phyloP scores from a whole-genome alignment of 2,113 vertebrate genomes.

The Bos indicus region DNA sequence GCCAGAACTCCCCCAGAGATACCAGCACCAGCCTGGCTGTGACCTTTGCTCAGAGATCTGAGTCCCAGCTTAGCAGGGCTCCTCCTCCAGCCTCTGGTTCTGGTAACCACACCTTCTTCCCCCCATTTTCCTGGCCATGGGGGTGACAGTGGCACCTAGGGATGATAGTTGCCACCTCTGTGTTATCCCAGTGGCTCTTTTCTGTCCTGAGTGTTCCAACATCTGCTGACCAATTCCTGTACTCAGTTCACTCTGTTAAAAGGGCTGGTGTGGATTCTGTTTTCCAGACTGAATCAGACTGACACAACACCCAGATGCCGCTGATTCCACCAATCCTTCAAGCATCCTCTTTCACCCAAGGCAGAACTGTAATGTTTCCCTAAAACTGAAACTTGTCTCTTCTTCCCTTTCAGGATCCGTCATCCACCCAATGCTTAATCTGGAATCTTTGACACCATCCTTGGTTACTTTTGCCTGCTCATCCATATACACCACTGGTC shows the following conservation, averaged over 20 bases:
- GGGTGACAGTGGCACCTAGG: background rate
- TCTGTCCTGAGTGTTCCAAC: background rate
- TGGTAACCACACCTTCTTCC: background rate
- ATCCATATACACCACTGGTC: accelerated
- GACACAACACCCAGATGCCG: background rate
- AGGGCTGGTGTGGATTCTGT: background rate
- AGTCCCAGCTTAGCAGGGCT: too few relatives aligned
- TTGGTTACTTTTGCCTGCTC: background rate
- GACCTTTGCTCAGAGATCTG: background rate
- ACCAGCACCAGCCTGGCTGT: background rate
- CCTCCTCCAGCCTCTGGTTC: background rate
- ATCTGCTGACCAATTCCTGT: background rate
- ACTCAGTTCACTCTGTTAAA: background rate
- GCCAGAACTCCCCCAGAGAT: background rate
- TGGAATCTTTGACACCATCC: background rate
- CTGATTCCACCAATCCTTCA: background rate
- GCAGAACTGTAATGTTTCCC: background rate
- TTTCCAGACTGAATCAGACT: background rate
- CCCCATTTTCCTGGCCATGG: background rate
- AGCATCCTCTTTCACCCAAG: background rate
- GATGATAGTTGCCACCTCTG: background rate
- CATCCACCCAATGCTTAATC: background rate
- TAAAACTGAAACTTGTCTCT: background rate
- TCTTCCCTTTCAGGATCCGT: background rate
- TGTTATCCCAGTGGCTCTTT: background rate